These are phyloP conservation scores for Myripristis murdjan DNA, from an alignment of 2,797 vertebrate genomes.

Conservation along the genomic window DNA sequence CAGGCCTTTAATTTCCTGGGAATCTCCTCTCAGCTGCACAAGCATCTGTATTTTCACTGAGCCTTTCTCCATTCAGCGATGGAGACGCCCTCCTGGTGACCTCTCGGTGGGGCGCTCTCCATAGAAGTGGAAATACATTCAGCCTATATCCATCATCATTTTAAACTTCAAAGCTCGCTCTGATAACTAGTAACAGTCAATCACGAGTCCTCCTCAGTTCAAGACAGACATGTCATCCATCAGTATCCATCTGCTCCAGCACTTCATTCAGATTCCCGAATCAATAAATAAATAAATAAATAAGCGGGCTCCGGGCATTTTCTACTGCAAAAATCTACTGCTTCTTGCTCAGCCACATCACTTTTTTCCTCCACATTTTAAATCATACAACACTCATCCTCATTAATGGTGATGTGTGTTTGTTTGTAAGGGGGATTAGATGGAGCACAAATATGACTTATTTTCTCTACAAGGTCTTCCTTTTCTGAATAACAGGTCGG, in stretches of 20 bases:
- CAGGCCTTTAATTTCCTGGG: not conserved
- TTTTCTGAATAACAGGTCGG: too few relatives aligned
- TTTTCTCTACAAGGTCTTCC: not conserved
- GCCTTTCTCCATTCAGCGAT: constrained; percentile 5
- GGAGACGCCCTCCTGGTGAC: constrained; percentile 28
- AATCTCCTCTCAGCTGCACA: constrained; percentile 5
- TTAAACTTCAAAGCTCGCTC: constrained; percentile 63
- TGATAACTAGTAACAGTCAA: constrained; percentile 50
- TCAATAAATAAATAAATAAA: too few relatives aligned
- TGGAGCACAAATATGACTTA: not conserved
- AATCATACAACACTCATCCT: constrained; percentile 8
- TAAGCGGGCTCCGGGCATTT: too few relatives aligned
- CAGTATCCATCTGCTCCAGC: constrained; percentile 39
- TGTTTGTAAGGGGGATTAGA: not conserved
- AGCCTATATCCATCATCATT: constrained; percentile 42
- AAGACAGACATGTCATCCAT: constrained; percentile 27
- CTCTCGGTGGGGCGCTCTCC: constrained; percentile 35
- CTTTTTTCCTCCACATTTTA: constrained; percentile 11
- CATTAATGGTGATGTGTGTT: not conserved
- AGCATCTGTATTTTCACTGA: constrained; percentile 15
- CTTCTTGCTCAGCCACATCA: constrained; percentile 35
- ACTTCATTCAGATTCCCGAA: constrained; percentile 32
- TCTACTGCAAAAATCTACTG: constrained; percentile 21
- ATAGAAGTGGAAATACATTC: constrained; percentile 58
- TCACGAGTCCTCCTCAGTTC: constrained; percentile 42